Evolutionary conservation across 2,888 invertebrate genomes (phyloP).

Genomic region (Leptogaster cylindrica): DNA sequence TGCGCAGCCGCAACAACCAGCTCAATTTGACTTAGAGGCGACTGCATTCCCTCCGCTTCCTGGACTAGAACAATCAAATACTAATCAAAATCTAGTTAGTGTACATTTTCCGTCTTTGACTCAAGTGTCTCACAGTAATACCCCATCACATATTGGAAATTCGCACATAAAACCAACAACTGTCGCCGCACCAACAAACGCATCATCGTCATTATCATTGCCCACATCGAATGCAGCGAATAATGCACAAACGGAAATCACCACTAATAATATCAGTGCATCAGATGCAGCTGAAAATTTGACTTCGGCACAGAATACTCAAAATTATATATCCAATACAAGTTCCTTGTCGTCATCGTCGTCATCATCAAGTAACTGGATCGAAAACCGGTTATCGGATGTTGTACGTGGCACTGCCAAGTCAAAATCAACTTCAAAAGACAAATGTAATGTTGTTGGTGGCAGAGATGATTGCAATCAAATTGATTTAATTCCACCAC

Average conservation of each 20-base stretch:
- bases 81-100: constrained; percentile 41
- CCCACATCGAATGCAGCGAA: neutral
- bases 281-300: constrained; percentile 25
- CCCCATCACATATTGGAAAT: constrained; percentile 1
- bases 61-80: constrained; percentile 64
- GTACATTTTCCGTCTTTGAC: constrained; percentile 50
- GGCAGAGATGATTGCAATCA: neutral
- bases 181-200: constrained; percentile 44
- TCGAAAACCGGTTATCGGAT: constrained; percentile 70
- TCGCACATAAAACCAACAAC: constrained; percentile 37
- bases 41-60: constrained; percentile 82
- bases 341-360: constrained; percentile 25
- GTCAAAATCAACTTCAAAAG: constrained; percentile 54
- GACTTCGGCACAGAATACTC: constrained; percentile 2
- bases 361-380: constrained; percentile 32
- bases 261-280: neutral
- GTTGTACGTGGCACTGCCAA: constrained; percentile 79
- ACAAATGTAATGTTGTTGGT: constrained; percentile 45
- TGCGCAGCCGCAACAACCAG: constrained; percentile 62
- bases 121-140: constrained; percentile 48
- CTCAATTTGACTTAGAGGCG: constrained; percentile 79
- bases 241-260: neutral
- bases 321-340: constrained; percentile 21
- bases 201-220: constrained; percentile 24
- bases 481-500: constrained; percentile 45